Percentiles rank a stretch among this genome's conserved stretches.
phyloP scores from a whole-genome alignment of 2,797 vertebrate genomes.

The Coccyzus lansbergi region DNA sequence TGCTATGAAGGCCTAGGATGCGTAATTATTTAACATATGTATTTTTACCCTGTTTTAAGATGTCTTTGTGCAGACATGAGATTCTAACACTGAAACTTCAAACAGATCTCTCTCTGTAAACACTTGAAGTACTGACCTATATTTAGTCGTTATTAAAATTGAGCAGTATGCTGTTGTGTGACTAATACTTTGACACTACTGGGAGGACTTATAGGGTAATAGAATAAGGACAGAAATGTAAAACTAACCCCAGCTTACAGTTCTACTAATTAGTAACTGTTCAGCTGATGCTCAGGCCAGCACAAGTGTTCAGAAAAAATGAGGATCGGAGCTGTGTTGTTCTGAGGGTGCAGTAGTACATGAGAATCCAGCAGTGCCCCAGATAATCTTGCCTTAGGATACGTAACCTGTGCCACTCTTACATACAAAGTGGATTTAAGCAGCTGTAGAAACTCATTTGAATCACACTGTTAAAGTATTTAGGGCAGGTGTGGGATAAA shows the following conservation, averaged over 20 bases:
- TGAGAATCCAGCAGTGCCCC: not conserved
- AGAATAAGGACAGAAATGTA: constrained; percentile 10
- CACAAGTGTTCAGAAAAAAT: not conserved
- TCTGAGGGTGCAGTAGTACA: not conserved
- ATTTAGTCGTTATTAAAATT: constrained; percentile 59
- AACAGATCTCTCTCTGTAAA: constrained; percentile 6
- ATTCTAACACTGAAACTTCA: constrained; percentile 39
- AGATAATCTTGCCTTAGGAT: not conserved
- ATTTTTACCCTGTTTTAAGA: constrained; percentile 48
- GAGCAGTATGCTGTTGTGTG: constrained; percentile 28
- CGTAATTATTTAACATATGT: not conserved
- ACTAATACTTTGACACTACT: constrained; percentile 40
- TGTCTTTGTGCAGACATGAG: constrained; percentile 29
- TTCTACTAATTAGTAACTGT: not conserved
- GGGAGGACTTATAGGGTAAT: not conserved
- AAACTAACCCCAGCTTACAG: not conserved
- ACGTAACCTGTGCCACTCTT: not conserved
- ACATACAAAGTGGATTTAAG: not conserved
- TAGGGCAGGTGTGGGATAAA: not conserved
- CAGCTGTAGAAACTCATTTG: not conserved
- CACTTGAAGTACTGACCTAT: constrained; percentile 23
- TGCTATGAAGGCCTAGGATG: not conserved
- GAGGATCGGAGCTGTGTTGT: not conserved
- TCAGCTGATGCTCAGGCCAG: not conserved
- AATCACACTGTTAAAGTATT: not conserved